A percentile compares a stretch with the other conserved stretches of the same genome.
phyloP scores from a whole-genome alignment of 2,888 invertebrate species.

The Creontiades dilutus region DNA sequence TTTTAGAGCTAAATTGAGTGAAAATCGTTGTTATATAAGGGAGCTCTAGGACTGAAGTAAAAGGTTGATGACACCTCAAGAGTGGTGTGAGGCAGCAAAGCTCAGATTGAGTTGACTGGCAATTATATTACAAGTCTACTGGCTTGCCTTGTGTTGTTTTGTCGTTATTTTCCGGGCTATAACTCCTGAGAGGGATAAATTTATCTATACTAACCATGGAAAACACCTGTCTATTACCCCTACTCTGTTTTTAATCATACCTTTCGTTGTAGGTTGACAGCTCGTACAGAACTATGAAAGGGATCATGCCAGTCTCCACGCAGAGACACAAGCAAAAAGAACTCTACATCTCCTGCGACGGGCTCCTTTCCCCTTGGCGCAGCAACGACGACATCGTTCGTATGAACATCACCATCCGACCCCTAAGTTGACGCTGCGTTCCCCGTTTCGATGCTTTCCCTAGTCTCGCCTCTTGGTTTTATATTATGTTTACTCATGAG shows the following conservation, averaged over 20 bases:
- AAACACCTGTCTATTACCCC: too few relatives aligned
- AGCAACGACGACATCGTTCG: conserved; percentile 58
- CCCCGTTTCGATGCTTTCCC: background rate
- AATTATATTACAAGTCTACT: too few relatives aligned
- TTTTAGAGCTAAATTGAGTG: too few relatives aligned
- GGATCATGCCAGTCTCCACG: conserved; percentile 72
- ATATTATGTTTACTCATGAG: background rate
- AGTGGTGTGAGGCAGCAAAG: too few relatives aligned
- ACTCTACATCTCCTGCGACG: conserved; percentile 67
- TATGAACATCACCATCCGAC: conserved; percentile 71
- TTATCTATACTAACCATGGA: too few relatives aligned
- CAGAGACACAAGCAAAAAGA: conserved; percentile 66
- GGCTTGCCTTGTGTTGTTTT: too few relatives aligned
- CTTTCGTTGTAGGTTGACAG: conserved; percentile 55
- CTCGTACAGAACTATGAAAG: conserved; percentile 71
- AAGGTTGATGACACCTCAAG: too few relatives aligned
- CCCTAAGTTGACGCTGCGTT: conserved; percentile 53
- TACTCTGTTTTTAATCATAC: background rate
- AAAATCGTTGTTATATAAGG: too few relatives aligned
- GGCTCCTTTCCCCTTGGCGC: conserved; percentile 69
- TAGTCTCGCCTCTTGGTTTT: conserved; percentile 3
- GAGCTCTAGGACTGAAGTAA: too few relatives aligned
- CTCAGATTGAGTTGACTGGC: too few relatives aligned
- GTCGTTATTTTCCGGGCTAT: too few relatives aligned
- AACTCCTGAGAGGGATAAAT: too few relatives aligned